Evolutionary conservation across 2,888 invertebrate species (phyloP).

Genomic region (Emesis russula): DNA sequence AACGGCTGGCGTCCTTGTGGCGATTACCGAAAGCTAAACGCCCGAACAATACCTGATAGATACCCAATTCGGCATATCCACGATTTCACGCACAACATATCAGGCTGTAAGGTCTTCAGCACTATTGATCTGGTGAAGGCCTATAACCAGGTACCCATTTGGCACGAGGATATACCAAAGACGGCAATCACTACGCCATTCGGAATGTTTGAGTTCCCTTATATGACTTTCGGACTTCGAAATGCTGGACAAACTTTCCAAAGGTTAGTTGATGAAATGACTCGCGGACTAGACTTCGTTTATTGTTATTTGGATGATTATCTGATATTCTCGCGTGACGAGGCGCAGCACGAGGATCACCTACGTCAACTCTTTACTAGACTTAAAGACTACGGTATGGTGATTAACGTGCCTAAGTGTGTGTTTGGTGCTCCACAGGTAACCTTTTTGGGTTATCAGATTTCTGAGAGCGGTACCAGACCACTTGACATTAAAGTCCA

Average conservation of each 20-base stretch:
- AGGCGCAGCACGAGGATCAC: neutral
- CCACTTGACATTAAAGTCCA: constrained; percentile 26
- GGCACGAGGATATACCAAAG: constrained; percentile 50
- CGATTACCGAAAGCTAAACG: constrained; percentile 85
- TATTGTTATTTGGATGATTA: neutral
- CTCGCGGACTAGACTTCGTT: neutral
- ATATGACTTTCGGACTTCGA: neutral
- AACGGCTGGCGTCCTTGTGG: constrained; percentile 89
- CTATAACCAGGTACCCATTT: constrained; percentile 52
- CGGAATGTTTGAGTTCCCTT: constrained; percentile 14
- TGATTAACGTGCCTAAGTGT: constrained; percentile 2
- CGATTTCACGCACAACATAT: constrained; percentile 87
- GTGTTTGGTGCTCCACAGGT: constrained; percentile 33
- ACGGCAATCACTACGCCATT: constrained; percentile 66
- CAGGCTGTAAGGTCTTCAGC: constrained; percentile 86
- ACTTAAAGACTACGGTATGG: neutral
- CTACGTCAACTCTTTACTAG: neutral
- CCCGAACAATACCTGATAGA: constrained; percentile 83
- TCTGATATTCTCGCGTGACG: neutral
- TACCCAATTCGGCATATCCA: constrained; percentile 90
- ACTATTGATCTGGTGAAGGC: constrained; percentile 90
- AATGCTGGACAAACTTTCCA: constrained; percentile 2
- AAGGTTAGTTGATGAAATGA: neutral
- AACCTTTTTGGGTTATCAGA: constrained; percentile 23
- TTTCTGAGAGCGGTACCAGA: constrained; percentile 33